Evolutionary conservation across 1,140 invertebrate genomes (phyloP), one percentile per base, ranked within the genome.

Genomic region (Diorhabda elongata): DNA sequence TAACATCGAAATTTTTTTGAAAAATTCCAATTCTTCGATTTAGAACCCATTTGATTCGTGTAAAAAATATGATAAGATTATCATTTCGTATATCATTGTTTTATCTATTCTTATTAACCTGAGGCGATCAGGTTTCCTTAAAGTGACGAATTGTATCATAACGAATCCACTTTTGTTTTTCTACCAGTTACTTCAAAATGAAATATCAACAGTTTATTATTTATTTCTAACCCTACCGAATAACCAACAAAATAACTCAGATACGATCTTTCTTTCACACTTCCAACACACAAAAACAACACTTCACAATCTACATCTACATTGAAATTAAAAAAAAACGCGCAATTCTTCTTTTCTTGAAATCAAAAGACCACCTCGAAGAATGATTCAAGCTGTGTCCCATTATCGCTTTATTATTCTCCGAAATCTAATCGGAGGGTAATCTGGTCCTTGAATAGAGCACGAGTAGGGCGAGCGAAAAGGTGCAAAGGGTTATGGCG

Each of bases 361-460:
- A 73, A 73, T 69, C 67, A 64, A 58, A 42, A 57, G 74, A 74
- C 74, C 74, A 75, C 74, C 74, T 75, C 68, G 67, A 75, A 74
- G 74, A 72, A 73, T 56, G 58, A 62, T 64, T 72, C 74, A 75
- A 74, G 74, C 74, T 75, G 74, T 74, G 73, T 74, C 74, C 74
- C 73, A 74, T 75, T 75, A 75, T 75, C 74, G 74, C 74, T 72
- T 74, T 75, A 75, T 75, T 75, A 75, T 75, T 75, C 74, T 71
- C 61, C 61, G 61, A 61, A 64, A 75, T 75, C 74, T 75, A 75
- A 75, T 75, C 74, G 61, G 71, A 63, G 74, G 74, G 62, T 66
- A 72, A 75, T 75, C 74, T 68, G 74, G 72, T 67, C 61, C 68
- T 72, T 74, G 70, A 74, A 75, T 75, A 72, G 73, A 67, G 68